Evolutionary conservation across 2,888 invertebrate genomes (phyloP).

Genomic region (Acanthoscelides obtectus): DNA sequence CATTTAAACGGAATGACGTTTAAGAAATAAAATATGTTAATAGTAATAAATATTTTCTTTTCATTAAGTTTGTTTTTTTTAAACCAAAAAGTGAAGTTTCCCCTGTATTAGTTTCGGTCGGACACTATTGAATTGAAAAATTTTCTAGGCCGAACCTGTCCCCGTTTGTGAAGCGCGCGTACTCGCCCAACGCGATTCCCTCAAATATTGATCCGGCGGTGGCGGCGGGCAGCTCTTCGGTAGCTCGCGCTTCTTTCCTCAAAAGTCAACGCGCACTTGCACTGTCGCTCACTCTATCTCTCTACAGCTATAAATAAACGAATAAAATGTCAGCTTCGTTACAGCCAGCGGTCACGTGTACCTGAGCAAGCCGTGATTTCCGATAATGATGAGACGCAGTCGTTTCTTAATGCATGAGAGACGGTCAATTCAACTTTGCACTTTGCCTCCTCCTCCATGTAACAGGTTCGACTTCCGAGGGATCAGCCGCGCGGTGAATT

Average conservation of each 20-base stretch:
- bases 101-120: too few species aligned
- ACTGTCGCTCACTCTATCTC: too few species aligned
- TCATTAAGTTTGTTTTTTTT: too few species aligned
- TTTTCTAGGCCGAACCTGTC: not conserved
- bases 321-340: not conserved
- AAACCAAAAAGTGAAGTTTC: too few species aligned
- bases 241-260: not conserved
- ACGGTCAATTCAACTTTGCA: not conserved
- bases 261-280: not conserved
- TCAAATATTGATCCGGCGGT: not conserved
- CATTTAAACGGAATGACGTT: too few species aligned
- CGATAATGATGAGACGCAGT: not conserved
- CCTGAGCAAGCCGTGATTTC: not conserved
- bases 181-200: not conserved
- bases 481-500: not conserved
- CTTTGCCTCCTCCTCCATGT: not conserved
- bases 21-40: too few species aligned
- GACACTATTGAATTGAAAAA: too few species aligned
- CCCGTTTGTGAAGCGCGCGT: not conserved
- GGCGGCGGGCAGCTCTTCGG: not conserved
- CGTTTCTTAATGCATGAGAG: not conserved
- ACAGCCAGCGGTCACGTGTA: too few species aligned
- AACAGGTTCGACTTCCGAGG: not conserved
- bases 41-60: too few species aligned
- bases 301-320: not conserved